A percentile compares a stretch with the other conserved stretches of the same genome.
Evolutionary conservation across 1,140 invertebrate genomes (phyloP).

Genomic region (Rhagoletis pomonella): DNA sequence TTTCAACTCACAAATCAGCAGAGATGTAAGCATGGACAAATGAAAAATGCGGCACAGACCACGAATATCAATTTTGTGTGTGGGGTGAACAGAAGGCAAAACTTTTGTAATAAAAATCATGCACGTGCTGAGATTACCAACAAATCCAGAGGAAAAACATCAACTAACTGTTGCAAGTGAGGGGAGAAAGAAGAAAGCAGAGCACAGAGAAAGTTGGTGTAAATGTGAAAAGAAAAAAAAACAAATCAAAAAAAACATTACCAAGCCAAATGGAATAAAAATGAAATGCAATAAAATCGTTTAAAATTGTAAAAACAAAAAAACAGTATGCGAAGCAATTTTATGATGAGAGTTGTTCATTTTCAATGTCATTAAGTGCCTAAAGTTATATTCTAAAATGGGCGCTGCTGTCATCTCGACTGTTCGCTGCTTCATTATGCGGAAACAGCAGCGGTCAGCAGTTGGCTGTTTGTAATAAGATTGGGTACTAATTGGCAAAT

Average conservation of each 20-base stretch:
- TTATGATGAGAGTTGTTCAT: constrained; percentile 1
- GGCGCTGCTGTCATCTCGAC: neutral
- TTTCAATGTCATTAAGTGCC: neutral
- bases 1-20: constrained; percentile 7
- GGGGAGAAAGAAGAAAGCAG: neutral
- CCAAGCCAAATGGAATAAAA: neutral
- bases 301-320: neutral
- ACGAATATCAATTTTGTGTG: neutral
- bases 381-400: neutral
- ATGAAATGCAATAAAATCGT: constrained; percentile 5
- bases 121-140: constrained; percentile 26
- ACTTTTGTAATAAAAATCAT: constrained; percentile 30
- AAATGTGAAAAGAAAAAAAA: neutral
- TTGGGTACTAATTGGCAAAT: constrained; percentile 8
- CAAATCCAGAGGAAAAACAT: neutral
- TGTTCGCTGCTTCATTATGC: neutral
- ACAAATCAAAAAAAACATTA: neutral
- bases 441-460: too few relatives aligned
- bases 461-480: too few relatives aligned
- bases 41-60: neutral
- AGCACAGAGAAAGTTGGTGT: neutral
- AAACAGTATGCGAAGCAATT: neutral
- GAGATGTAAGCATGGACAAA: neutral
- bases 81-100: neutral
- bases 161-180: neutral